These are phyloP conservation scores for Parapsyche elsis DNA, from an alignment of 1,140 invertebrate genomes.

Conservation along the genomic window DNA sequence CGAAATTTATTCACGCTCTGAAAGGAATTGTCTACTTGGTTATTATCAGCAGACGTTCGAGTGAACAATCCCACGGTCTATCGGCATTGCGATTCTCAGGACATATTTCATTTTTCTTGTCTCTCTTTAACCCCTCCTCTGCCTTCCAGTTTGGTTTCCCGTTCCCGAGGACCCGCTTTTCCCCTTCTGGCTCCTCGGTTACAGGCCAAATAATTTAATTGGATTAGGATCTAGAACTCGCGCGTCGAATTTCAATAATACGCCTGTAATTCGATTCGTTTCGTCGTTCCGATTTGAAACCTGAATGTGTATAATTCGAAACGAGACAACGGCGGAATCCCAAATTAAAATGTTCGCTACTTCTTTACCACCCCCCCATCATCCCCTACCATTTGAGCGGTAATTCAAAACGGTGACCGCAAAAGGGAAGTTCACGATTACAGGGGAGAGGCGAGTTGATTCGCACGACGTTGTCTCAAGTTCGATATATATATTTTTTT, in stretches of 20 bases:
- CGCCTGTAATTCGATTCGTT: constrained; percentile 25
- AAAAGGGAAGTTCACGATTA: too few relatives aligned
- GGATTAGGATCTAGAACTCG: constrained; percentile 24
- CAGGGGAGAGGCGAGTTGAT: too few relatives aligned
- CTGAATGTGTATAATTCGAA: constrained; percentile 25
- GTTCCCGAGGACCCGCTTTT: not conserved
- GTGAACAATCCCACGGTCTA: not conserved
- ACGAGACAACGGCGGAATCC: constrained; percentile 22
- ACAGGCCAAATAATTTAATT: constrained; percentile 22
- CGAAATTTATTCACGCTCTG: too few relatives aligned
- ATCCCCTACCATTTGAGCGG: too few relatives aligned
- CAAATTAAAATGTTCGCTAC: not conserved
- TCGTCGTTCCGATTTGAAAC: not conserved
- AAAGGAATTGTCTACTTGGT: constrained; percentile 1
- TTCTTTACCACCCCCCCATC: too few relatives aligned
- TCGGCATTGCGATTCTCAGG: not conserved
- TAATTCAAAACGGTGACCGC: too few relatives aligned
- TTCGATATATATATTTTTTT: too few relatives aligned
- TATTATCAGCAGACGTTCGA: constrained; percentile 17
- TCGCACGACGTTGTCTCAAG: too few relatives aligned
- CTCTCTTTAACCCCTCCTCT: not conserved
- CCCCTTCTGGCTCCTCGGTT: not conserved
- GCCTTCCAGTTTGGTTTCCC: not conserved
- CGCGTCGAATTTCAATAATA: constrained; percentile 28
- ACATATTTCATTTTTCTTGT: constrained; percentile 16